A percentile compares a stretch with the other conserved stretches of the same genome.
Conservation (phyloP, 2,797 vertebrate species). For the Malurus leucopterus region DNA sequence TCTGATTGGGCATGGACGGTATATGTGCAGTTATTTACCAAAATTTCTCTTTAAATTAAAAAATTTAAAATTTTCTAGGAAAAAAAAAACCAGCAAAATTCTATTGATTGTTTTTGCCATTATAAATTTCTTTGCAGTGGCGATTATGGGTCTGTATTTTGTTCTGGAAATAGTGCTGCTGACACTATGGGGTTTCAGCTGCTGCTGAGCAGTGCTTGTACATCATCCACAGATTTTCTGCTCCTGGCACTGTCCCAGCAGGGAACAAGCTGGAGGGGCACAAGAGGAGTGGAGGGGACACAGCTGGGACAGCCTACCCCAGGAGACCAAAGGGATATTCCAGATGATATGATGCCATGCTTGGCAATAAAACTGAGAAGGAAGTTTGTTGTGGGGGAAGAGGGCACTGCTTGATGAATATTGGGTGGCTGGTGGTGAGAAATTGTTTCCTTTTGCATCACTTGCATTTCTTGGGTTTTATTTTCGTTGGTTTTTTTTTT, state of each 20-base stretch:
- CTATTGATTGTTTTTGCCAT: background rate
- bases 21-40: background rate
- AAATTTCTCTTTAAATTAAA: background rate
- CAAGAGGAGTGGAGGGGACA: background rate
- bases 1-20: background rate
- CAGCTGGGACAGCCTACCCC: background rate
- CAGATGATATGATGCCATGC: rapidly evolving
- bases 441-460: background rate
- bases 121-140: background rate
- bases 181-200: background rate
- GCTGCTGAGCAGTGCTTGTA: background rate
- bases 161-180: background rate
- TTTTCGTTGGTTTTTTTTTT: background rate
- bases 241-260: background rate
- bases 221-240: background rate
- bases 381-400: rapidly evolving
- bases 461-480: background rate
- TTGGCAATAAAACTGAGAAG: background rate
- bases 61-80: background rate
- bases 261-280: rapidly evolving
- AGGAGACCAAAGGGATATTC: background rate
- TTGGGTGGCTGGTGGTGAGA: rapidly evolving
- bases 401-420: rapidly evolving
- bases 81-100: background rate
- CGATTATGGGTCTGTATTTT: background rate